Conservation (phyloP, 64 coral and sea anemone genomes). For the Astreopora myriophthalma region DNA sequence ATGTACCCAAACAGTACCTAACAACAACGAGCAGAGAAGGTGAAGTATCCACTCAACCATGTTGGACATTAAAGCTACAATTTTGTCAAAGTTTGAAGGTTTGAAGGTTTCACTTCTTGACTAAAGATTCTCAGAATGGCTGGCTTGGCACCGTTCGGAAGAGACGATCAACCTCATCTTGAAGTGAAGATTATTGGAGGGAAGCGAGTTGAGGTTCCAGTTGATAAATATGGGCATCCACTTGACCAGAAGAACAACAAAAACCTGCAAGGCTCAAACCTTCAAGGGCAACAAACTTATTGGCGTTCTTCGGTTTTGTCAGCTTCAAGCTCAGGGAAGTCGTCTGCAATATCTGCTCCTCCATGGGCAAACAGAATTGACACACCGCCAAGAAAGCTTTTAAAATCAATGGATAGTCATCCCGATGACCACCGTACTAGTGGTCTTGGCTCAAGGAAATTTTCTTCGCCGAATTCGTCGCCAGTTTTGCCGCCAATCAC, state of each 20-base stretch:
- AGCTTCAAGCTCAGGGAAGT: not conserved
- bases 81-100: too few species aligned
- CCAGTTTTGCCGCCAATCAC: slow-evolving; percentile 80
- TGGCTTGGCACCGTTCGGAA: slow-evolving; percentile 82
- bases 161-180: slow-evolving; percentile 84
- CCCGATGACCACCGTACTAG: not conserved
- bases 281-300: not conserved
- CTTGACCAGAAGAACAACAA: slow-evolving; percentile 1
- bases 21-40: too few species aligned
- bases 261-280: not conserved
- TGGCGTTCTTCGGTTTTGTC: slow-evolving; percentile 23
- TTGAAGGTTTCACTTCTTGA: too few species aligned
- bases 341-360: slow-evolving; percentile 15
- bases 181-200: slow-evolving; percentile 88
- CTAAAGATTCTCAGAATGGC: slow-evolving; percentile 53
- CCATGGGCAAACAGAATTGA: slow-evolving; percentile 61
- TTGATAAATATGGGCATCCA: slow-evolving; percentile 71
- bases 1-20: too few species aligned
- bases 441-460: not conserved
- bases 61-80: too few species aligned
- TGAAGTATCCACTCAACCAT: too few species aligned
- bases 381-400: slow-evolving; percentile 72
- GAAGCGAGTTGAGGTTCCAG: slow-evolving; percentile 82
- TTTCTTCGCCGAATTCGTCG: slow-evolving; percentile 3
- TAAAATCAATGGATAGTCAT: slow-evolving; percentile 53